Conservation (phyloP, 2,888 invertebrate genomes). For the Dynastes grantii region DNA sequence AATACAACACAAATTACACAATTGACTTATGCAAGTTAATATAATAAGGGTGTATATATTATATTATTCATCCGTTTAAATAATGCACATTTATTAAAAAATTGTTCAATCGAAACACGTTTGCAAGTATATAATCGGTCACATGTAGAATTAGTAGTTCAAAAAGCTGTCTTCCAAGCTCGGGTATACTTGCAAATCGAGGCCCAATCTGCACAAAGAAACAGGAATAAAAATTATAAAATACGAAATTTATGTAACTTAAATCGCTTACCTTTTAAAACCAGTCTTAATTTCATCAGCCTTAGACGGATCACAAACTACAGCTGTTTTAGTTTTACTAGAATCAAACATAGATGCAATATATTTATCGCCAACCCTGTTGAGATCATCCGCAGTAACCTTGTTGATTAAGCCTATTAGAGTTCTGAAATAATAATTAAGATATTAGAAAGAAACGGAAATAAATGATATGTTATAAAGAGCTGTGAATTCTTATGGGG, state of each 20-base stretch:
- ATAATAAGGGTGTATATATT: conserved; percentile 21
- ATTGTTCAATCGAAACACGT: neutral
- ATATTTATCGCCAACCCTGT: conserved; percentile 81
- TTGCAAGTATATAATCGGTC: conserved; percentile 2
- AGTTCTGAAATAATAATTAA: conserved; percentile 70
- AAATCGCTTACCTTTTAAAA: conserved; percentile 55
- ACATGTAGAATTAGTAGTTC: conserved; percentile 69
- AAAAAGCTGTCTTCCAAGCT: conserved; percentile 79
- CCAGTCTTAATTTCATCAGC: conserved; percentile 65
- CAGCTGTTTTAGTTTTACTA: conserved; percentile 75
- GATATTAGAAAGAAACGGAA: too few species aligned
- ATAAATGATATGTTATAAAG: too few species aligned
- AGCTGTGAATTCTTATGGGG: too few species aligned
- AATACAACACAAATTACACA: conserved; percentile 11
- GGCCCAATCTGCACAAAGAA: conserved; percentile 73
- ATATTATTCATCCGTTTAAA: conserved; percentile 1
- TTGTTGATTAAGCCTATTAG: conserved; percentile 78
- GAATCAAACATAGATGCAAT: conserved; percentile 80
- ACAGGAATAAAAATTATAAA: conserved; percentile 27
- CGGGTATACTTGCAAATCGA: conserved; percentile 74
- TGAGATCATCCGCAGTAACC: conserved; percentile 78
- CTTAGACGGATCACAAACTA: conserved; percentile 86
- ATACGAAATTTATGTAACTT: neutral
- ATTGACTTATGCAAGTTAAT: neutral
- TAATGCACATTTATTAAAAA: conserved; percentile 16